These are phyloP conservation scores for Opisthograptis luteolata DNA, from an alignment of 2,888 invertebrate species.

Conservation along the genomic window DNA sequence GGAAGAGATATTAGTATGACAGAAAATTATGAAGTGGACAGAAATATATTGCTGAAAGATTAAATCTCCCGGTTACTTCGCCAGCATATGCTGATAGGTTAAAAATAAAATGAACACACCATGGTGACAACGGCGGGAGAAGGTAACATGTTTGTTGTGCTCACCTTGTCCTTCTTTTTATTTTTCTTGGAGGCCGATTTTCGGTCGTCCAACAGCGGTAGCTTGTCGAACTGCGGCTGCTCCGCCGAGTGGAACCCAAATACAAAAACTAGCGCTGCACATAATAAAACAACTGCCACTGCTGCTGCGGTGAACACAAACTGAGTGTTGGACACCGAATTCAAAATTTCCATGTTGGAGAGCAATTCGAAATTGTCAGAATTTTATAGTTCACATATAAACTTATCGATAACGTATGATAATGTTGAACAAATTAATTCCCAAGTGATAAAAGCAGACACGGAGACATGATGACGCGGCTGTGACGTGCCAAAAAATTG, in stretches of 20 bases:
- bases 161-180: slow-evolving; percentile 88
- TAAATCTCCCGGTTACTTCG: slow-evolving; percentile 52
- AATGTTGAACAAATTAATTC: slow-evolving; percentile 80
- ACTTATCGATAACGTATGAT: slow-evolving; percentile 76
- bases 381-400: slow-evolving; percentile 75
- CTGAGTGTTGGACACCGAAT: slow-evolving; percentile 84
- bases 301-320: slow-evolving; percentile 83
- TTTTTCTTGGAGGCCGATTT: slow-evolving; percentile 87
- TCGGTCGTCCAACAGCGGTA: slow-evolving; percentile 86
- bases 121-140: slow-evolving; percentile 53
- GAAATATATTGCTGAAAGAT: slow-evolving; percentile 17
- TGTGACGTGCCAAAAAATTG: slow-evolving; percentile 86
- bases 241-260: slow-evolving; percentile 92
- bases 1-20: slow-evolving; percentile 1
- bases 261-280: slow-evolving; percentile 89
- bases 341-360: slow-evolving; percentile 84
- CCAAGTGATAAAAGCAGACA: slow-evolving; percentile 82
- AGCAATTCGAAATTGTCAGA: slow-evolving; percentile 58
- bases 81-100: slow-evolving; percentile 74
- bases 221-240: slow-evolving; percentile 91
- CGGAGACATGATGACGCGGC: slow-evolving; percentile 88
- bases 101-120: slow-evolving; percentile 79
- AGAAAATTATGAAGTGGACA: too few species aligned
- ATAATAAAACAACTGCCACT: slow-evolving; percentile 87
- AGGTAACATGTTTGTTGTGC: slow-evolving; percentile 43